These are phyloP conservation scores for Alethe castanea DNA, from an alignment of 2,113 vertebrate genomes.

Conservation along the genomic window DNA sequence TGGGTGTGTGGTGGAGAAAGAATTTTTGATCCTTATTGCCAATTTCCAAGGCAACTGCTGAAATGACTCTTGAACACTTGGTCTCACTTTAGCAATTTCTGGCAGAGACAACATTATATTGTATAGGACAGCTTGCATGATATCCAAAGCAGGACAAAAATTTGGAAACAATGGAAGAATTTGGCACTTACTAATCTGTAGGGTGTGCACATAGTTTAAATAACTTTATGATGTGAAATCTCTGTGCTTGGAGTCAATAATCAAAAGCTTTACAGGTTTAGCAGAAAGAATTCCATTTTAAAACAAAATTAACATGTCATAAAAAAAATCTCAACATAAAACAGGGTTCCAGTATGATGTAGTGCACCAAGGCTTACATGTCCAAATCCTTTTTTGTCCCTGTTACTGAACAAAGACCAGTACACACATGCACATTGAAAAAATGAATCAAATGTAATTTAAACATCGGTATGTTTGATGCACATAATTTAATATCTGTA, in stretches of 20 bases:
- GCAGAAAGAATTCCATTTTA: not conserved
- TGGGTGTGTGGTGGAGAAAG: not conserved
- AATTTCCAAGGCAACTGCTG: not conserved
- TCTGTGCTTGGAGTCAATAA: not conserved
- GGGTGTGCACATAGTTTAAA: not conserved
- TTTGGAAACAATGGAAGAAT: not conserved
- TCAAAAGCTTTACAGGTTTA: conserved; percentile 15
- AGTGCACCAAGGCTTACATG: not conserved
- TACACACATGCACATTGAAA: not conserved
- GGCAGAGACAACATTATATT: not conserved
- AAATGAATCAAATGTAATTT: not conserved
- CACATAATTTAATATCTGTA: not conserved
- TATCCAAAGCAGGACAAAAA: not conserved
- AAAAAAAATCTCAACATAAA: not conserved
- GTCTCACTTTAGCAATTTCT: not conserved
- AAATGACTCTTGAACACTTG: not conserved
- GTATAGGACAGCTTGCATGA: not conserved
- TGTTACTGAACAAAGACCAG: not conserved
- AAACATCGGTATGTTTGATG: not conserved
- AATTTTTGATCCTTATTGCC: not conserved
- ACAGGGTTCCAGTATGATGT: not conserved
- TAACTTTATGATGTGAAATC: not conserved
- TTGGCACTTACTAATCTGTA: not conserved
- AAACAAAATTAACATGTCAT: not conserved
- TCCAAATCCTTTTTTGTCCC: not conserved